Percentiles rank a stretch among this genome's conserved stretches.
Evolutionary conservation across 2,888 invertebrate genomes (phyloP).

Genomic region (Biston stratarius): DNA sequence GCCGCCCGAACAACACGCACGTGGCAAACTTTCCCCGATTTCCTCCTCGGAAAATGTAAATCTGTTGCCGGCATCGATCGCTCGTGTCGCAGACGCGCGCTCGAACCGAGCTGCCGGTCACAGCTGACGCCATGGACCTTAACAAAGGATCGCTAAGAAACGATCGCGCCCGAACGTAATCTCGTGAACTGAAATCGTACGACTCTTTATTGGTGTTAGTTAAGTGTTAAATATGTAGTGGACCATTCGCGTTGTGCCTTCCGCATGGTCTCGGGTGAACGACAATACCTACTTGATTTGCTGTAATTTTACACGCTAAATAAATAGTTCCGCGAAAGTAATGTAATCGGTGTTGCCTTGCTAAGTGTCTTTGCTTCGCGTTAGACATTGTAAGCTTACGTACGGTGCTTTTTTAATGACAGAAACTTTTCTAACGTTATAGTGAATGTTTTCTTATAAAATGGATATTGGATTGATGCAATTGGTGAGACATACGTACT

Average conservation of each 20-base stretch:
- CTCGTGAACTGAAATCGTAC: conserved; percentile 57
- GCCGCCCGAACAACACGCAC: conserved; percentile 75
- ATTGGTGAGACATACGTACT: conserved; percentile 59
- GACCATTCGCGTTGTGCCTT: conserved; percentile 84
- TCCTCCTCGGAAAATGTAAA: conserved; percentile 84
- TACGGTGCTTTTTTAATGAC: conserved; percentile 77
- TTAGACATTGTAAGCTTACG: conserved; percentile 72
- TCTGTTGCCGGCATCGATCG: conserved; percentile 85
- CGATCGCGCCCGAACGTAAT: conserved; percentile 54
- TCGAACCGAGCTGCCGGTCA: conserved; percentile 74
- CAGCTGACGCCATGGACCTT: conserved; percentile 81
- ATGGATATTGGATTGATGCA: conserved; percentile 54
- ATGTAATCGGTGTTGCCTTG: conserved; percentile 84
- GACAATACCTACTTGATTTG: conserved; percentile 63
- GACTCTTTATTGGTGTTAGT: conserved; percentile 71
- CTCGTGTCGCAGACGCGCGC: conserved; percentile 70
- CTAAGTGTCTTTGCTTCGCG: conserved; percentile 85
- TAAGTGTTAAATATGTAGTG: conserved; percentile 74
- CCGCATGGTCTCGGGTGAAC: conserved; percentile 65
- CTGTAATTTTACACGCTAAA: conserved; percentile 68
- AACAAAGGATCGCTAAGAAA: conserved; percentile 72
- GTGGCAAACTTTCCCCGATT: conserved; percentile 85
- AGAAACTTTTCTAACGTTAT: conserved; percentile 43
- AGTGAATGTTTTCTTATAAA: conserved; percentile 39
- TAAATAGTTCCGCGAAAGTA: conserved; percentile 71